These are phyloP conservation scores for Drosophila paracracens DNA, from an alignment of 2,888 invertebrate species.

Conservation along the genomic window DNA sequence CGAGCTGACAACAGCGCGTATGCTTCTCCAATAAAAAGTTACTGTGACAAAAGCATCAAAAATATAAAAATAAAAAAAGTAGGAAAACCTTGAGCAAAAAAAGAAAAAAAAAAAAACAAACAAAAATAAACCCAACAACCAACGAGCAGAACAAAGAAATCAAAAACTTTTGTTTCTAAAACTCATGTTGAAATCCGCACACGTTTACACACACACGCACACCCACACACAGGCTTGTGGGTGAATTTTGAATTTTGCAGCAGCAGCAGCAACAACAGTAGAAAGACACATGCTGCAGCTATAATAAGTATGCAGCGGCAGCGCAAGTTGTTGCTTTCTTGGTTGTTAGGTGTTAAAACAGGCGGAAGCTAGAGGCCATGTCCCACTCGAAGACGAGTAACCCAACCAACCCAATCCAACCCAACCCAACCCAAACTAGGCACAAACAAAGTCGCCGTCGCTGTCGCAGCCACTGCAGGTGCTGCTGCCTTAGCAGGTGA, in stretches of 20 bases:
- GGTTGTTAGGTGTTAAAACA: slow-evolving; percentile 78
- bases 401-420: background rate
- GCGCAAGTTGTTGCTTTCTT: slow-evolving; percentile 63
- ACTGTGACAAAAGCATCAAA: slow-evolving; percentile 44
- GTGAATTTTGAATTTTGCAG: slow-evolving; percentile 65
- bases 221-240: slow-evolving; percentile 41
- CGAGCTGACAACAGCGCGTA: slow-evolving; percentile 35
- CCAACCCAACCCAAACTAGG: background rate
- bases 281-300: slow-evolving; percentile 74
- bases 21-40: slow-evolving; percentile 57
- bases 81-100: slow-evolving; percentile 1
- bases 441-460: background rate
- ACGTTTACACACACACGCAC: slow-evolving; percentile 42
- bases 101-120: slow-evolving; percentile 14
- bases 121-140: slow-evolving; percentile 42
- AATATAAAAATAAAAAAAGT: background rate
- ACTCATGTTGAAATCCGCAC: slow-evolving; percentile 75
- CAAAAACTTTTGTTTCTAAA: slow-evolving; percentile 81
- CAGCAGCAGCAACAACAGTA: slow-evolving; percentile 25
- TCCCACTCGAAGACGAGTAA: slow-evolving; percentile 36
- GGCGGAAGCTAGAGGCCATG: slow-evolving; percentile 77
- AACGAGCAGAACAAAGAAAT: slow-evolving; percentile 69
- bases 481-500: slow-evolving; percentile 22
- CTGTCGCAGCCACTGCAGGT: slow-evolving; percentile 12
- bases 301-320: slow-evolving; percentile 71